Evolutionary conservation across 2,113 vertebrate genomes (phyloP), one percentile per base, ranked within the genome.

Genomic region (Polypterus bichir): DNA sequence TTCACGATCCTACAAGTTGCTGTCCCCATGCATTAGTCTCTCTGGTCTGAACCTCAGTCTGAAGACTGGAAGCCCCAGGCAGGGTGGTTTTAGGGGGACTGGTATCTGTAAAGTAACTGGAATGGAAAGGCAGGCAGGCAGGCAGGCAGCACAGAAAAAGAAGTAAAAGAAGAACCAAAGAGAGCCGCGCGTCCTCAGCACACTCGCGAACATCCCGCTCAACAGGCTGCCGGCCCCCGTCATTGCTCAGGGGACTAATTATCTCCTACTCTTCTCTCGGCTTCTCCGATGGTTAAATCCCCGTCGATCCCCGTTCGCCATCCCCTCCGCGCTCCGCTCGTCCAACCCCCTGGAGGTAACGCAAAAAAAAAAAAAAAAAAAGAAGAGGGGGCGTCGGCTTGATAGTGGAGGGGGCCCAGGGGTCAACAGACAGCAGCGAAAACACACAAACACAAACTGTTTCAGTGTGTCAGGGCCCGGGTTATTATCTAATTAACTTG

Each of bases 221-320:
- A 73, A 65, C 54, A 74, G 71, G 49, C 72, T 56, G 66, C 54
- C 60, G 71, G 81, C 47, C 9, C 49, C 51, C 60, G 48, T 49
- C 56, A 62, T 68, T 66, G 66, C 80, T 75, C 86, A 3, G 6
- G 87, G 88, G 88, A 89, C 87, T 89, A 94, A 93, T 94, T 94
- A 93, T 69, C 70, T 73, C 69, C 64, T 80, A 79, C 70, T 66
- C 71, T 48, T 60, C 66, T 68, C 69, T 74, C 71, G 47, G 63
- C 74, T 73, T 67, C 65, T 7, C 51, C 10, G 51, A 3, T 52
- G 51, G 51, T 10, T 52, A 7, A 7, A 52, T 4, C 51, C 51
- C 56, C 44, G 44, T 64, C 60, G 61, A 7, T 47, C 56, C 59
- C 55, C 65, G 57, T 57, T 58, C 52, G 68, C 63, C 62, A n/a